These are phyloP conservation scores for Chymomyza costata DNA, from an alignment of 1,140 invertebrate genomes.

Conservation along the genomic window DNA sequence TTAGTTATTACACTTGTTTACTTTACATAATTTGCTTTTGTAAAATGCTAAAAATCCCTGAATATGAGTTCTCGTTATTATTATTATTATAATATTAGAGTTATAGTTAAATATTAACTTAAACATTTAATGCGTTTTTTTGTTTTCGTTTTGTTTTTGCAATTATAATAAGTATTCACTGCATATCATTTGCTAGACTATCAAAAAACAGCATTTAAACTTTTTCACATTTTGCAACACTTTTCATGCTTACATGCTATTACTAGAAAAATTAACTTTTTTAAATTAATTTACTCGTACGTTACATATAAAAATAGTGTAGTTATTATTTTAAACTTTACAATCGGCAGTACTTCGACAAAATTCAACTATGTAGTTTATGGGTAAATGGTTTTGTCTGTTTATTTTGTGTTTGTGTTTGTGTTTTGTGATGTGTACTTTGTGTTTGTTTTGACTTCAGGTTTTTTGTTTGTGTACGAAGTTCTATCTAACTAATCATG, in stretches of 20 bases:
- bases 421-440: conserved; percentile 35
- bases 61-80: conserved; percentile 73
- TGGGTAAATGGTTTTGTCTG: conserved; percentile 37
- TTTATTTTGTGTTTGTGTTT: conserved; percentile 18
- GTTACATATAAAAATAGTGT: conserved; percentile 11
- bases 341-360: conserved; percentile 57
- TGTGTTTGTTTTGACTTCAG: conserved; percentile 29
- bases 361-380: conserved; percentile 40
- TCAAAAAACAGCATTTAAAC: conserved; percentile 35
- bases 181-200: conserved; percentile 30
- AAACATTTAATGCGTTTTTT: conserved; percentile 26
- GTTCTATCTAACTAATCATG: conserved; percentile 23
- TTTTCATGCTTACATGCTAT: conserved; percentile 27
- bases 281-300: conserved; percentile 10
- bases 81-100: conserved; percentile 34
- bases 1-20: conserved; percentile 30
- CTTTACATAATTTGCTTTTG: conserved; percentile 34
- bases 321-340: conserved; percentile 33
- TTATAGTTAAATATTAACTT: conserved; percentile 13
- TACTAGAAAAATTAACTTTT: conserved; percentile 40
- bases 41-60: conserved; percentile 75
- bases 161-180: conserved; percentile 41
- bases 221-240: conserved; percentile 25
- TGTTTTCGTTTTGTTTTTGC: conserved; percentile 21
- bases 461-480: too few relatives aligned